A percentile compares a stretch with the other conserved stretches of the same genome.
phyloP scores from a whole-genome alignment of 2,888 invertebrate species.

The Seladonia tumulorum region DNA sequence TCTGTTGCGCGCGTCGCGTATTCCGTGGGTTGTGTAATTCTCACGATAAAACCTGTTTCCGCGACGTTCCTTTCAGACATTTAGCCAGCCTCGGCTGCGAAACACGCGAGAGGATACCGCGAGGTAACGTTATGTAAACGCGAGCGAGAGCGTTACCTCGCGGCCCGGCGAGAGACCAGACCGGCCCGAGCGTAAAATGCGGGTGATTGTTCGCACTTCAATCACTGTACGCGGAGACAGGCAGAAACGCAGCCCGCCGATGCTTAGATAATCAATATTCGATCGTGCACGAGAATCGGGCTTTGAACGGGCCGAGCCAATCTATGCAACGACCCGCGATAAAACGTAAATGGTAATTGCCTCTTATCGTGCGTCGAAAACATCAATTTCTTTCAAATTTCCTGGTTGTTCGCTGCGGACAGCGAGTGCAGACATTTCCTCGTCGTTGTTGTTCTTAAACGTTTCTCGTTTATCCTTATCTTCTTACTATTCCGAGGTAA shows the following conservation, averaged over 20 bases:
- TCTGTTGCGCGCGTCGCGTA: slow-evolving; percentile 18
- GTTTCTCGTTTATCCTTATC: no score
- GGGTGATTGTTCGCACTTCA: slow-evolving; percentile 26
- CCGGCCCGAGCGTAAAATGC: slow-evolving; percentile 17
- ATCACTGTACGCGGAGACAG: slow-evolving; percentile 15
- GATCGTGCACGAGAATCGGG: slow-evolving; percentile 15
- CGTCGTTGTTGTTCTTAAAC: background rate
- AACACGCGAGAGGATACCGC: background rate
- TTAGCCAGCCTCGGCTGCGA: background rate
- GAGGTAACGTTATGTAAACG: slow-evolving; percentile 2
- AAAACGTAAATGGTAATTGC: background rate
- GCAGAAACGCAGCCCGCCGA: slow-evolving; percentile 19
- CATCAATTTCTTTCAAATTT: background rate
- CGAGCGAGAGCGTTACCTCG: background rate
- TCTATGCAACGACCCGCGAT: background rate
- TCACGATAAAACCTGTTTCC: slow-evolving; percentile 1
- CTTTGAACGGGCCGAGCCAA: background rate
- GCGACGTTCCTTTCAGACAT: background rate
- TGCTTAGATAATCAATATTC: slow-evolving; percentile 43
- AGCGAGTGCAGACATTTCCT: background rate
- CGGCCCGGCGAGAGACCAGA: background rate
- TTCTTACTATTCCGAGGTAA: no score
- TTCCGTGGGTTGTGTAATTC: slow-evolving; percentile 20
- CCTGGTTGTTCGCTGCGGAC: background rate
- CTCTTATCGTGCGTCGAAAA: background rate